phyloP scores from a whole-genome alignment of 2,888 invertebrate species.

The Molorchus minor region DNA sequence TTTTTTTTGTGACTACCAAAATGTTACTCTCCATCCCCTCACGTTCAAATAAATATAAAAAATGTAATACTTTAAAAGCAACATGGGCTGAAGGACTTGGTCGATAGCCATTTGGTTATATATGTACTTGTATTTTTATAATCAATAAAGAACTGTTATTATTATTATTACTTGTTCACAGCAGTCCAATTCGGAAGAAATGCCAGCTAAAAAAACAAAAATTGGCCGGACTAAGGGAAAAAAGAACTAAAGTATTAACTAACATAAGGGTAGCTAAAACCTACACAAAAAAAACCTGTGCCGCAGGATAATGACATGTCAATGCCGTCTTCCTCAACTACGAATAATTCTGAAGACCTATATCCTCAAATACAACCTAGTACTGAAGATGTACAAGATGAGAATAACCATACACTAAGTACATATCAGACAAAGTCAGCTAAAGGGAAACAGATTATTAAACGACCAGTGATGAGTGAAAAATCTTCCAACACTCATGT shows the following conservation, averaged over 20 bases:
- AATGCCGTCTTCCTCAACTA: neutral
- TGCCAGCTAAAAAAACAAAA: neutral
- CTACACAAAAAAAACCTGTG: neutral
- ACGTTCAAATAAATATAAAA: too few species aligned
- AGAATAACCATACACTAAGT: neutral
- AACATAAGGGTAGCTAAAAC: neutral
- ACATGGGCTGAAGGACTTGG: too few species aligned
- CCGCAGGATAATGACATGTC: neutral
- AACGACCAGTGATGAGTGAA: neutral
- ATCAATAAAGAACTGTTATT: neutral
- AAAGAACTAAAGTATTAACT: neutral
- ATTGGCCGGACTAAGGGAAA: neutral
- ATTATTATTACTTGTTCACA: neutral
- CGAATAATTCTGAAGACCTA: too few species aligned
- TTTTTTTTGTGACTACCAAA: neutral
- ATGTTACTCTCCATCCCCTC: too few species aligned
- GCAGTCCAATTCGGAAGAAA: slow-evolving; percentile 4
- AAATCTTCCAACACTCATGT: neutral
- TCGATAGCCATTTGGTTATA: neutral
- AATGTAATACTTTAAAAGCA: too few species aligned
- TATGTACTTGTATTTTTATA: neutral
- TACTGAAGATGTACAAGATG: neutral
- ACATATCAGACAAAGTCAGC: neutral
- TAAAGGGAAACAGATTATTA: slow-evolving; percentile 23
- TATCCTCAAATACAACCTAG: too few species aligned